Base-by-base conservation (phyloP, 2,113 vertebrate genomes). In the Zapus hudsonius region DNA sequence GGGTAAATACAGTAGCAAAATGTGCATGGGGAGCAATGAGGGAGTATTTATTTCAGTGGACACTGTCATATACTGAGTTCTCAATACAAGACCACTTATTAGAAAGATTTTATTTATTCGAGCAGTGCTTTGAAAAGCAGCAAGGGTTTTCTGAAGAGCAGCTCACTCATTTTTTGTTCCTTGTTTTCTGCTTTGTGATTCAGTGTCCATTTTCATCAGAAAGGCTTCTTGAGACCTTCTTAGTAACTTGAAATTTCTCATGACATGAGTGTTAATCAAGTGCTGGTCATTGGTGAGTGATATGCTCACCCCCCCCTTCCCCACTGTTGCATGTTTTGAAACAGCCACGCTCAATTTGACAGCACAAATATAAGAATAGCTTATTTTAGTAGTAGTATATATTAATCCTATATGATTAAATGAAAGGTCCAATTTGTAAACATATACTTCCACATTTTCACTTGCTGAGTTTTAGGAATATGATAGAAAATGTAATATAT, bases 1-100 rank as follows among this genome's bases (percentile, higher is more conserved):
- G 52, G 94, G 94, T 82, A 66, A 86, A 55, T 23, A 47, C 76
- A 89, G 57, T 79, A 95, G 44, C 69, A 95, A 90, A 85, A 95
- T 90, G n/a, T 95, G 66, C 95, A 84, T n/a, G 84, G 69, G 36
- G 33, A 94, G 0, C 87, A 59, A 36, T 74, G 79, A 89, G 61
- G 66, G 90, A 3, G 0, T 73, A 74, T 31, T 95, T 90, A 82
- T 57, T 97, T 96, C 61, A 55, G 19, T 76, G 69, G 33, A n/a
- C 31, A 87, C 57, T 52, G 79, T 94, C 70, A 63, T 52, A 25
- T 84, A 7, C n/a, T 85, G 85, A 76, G 27, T 89, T 47, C 36
- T 40, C 63, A 29, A 52, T 25, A 59, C 17, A 33, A 40, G 55
- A 44, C 15, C 55, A 13, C 10, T 47, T 70, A 85, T 47, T 47